phyloP scores from a whole-genome alignment of 2,888 invertebrate genomes.

The Lamellibrachia columna region DNA sequence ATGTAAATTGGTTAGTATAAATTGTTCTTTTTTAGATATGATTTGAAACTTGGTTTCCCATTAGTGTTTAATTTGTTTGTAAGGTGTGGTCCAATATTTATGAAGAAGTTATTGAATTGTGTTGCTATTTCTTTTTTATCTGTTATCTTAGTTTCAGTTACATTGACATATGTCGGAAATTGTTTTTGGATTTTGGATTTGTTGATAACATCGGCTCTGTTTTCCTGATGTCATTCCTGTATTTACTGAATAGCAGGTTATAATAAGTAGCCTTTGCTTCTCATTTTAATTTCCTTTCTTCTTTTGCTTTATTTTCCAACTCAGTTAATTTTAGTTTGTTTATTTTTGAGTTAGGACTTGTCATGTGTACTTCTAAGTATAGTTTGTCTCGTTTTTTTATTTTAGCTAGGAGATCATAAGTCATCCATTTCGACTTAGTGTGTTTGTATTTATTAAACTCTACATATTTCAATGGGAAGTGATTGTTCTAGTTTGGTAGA shows the following conservation, averaged over 20 bases:
- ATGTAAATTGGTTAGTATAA: neutral
- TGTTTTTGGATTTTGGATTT: conserved; percentile 7
- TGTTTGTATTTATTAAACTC: neutral
- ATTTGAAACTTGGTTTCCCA: neutral
- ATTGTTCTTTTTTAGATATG: neutral
- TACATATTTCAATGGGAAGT: neutral
- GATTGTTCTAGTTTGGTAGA: conserved; percentile 10
- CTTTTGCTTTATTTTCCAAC: too few species aligned
- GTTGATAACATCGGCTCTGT: neutral
- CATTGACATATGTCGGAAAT: neutral
- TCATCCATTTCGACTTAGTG: neutral
- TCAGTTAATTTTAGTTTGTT: too few species aligned
- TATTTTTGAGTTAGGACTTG: too few species aligned
- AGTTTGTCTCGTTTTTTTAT: conserved; percentile 6
- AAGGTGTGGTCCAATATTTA: conserved; percentile 16
- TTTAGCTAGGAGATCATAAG: conserved; percentile 1
- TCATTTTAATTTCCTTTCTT: neutral
- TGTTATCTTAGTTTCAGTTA: conserved; percentile 22
- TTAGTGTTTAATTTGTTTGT: neutral
- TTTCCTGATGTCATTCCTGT: neutral
- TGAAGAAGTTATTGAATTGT: too few species aligned
- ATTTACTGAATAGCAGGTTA: neutral
- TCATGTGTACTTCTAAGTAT: neutral
- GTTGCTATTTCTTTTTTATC: neutral
- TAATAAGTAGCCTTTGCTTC: conserved; percentile 1